Evolutionary conservation across 2,888 invertebrate species (phyloP).

Genomic region (Drosophila koepferae): DNA sequence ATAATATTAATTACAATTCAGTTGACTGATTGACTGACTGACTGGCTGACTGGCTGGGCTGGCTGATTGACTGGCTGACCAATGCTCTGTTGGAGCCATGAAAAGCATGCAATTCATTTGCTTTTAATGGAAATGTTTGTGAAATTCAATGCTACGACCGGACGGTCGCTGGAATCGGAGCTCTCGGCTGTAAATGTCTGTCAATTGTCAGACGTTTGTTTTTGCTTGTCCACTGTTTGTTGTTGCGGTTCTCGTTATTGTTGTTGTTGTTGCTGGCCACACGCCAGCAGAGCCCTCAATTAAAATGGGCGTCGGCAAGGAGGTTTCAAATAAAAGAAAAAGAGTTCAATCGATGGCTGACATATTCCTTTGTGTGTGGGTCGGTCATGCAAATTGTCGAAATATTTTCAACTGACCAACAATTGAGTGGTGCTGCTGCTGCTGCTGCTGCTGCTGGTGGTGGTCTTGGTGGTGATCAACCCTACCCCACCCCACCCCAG

Average conservation of each 20-base stretch:
- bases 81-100: conserved; percentile 26
- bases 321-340: conserved; percentile 59
- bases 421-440: conserved; percentile 70
- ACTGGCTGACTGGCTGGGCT: conserved; percentile 34
- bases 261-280: conserved; percentile 62
- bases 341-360: conserved; percentile 81
- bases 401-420: conserved; percentile 80
- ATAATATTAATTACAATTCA: conserved; percentile 67
- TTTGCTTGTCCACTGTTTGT: conserved; percentile 50
- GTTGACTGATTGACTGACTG: conserved; percentile 35
- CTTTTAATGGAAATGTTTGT: conserved; percentile 42
- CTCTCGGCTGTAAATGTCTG: conserved; percentile 52
- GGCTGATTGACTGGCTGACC: conserved; percentile 29
- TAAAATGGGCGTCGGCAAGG: conserved; percentile 67
- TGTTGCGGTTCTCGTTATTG: conserved; percentile 45
- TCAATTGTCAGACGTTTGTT: conserved; percentile 61
- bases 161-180: conserved; percentile 18
- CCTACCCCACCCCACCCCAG: not conserved
- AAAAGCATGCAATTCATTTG: conserved; percentile 58
- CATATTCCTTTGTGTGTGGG: conserved; percentile 72
- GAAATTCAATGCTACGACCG: conserved; percentile 64
- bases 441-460: conserved; percentile 64
- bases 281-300: conserved; percentile 75
- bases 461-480: conserved; percentile 58
- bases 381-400: conserved; percentile 78